phyloP scores from a whole-genome alignment of 2,113 vertebrate species.

The Vidua chalybeata region DNA sequence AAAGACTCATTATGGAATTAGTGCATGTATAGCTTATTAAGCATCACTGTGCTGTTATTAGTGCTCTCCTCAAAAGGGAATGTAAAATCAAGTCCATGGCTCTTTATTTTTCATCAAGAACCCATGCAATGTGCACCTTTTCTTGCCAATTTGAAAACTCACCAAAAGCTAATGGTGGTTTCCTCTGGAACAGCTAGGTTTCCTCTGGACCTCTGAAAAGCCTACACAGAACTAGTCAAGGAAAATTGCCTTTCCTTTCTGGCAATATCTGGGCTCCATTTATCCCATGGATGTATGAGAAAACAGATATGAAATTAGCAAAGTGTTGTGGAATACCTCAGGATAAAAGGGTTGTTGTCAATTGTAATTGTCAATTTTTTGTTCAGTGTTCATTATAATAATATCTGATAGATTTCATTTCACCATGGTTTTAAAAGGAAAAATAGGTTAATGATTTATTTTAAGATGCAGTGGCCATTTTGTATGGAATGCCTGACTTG shows the following conservation, averaged over 20 bases:
- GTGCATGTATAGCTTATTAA: neutral
- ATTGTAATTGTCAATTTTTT: neutral
- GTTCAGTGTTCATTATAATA: neutral
- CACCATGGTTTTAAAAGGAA: neutral
- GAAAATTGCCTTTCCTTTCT: neutral
- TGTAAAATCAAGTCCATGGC: neutral
- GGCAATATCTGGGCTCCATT: neutral
- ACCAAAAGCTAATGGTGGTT: neutral
- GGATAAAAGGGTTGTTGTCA: neutral
- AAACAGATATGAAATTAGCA: neutral
- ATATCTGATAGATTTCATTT: neutral
- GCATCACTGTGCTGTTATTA: neutral
- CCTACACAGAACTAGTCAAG: neutral
- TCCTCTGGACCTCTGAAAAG: neutral
- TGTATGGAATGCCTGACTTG: neutral
- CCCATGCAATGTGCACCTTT: neutral
- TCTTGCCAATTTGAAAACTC: neutral
- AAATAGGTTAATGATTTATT: neutral
- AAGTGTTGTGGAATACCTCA: neutral
- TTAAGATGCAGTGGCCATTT: neutral
- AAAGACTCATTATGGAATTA: constrained; percentile 39
- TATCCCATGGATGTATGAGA: neutral
- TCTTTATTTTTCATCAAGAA: constrained; percentile 9
- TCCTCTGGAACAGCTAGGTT: neutral
- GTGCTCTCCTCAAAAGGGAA: neutral